A percentile compares a stretch with the other conserved stretches of the same genome.
Conservation (phyloP, 1,140 invertebrate genomes). For the Drosophila sturtevanti region DNA sequence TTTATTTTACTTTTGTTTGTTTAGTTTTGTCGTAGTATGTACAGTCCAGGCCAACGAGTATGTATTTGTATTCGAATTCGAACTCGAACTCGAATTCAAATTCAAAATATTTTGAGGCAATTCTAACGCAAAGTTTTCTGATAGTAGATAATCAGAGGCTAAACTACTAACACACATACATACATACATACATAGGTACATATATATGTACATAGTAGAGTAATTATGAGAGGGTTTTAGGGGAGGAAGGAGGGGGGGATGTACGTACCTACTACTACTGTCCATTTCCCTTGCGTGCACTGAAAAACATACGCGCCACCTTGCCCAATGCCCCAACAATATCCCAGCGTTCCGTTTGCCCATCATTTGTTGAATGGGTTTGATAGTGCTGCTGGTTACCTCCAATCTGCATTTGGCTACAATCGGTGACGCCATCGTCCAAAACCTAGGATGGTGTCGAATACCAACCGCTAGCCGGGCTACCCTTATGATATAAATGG, state of each 20-base stretch:
- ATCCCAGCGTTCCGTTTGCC: constrained; percentile 59
- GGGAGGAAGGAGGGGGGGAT: too few relatives aligned
- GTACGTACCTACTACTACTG: background rate
- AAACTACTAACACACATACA: too few relatives aligned
- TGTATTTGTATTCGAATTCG: background rate
- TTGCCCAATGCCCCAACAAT: constrained; percentile 76
- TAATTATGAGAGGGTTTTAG: too few relatives aligned
- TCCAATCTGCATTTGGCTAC: constrained; percentile 35
- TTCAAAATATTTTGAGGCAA: too few relatives aligned
- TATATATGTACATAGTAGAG: too few relatives aligned
- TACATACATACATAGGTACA: too few relatives aligned
- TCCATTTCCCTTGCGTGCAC: constrained; percentile 58
- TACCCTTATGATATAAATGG: constrained; percentile 92
- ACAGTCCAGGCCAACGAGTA: background rate
- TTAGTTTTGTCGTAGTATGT: background rate
- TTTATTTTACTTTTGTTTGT: constrained; percentile 12
- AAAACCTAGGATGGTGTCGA: constrained; percentile 88
- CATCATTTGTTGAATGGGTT: constrained; percentile 14
- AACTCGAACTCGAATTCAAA: background rate
- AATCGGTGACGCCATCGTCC: constrained; percentile 29
- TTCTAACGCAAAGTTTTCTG: too few relatives aligned
- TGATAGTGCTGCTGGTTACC: constrained; percentile 15
- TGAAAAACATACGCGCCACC: constrained; percentile 80
- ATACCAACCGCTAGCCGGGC: constrained; percentile 88
- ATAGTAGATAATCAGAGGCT: too few relatives aligned